Evolutionary conservation across 2,888 invertebrate species (phyloP).

Genomic region (Cephonodes hylas): DNA sequence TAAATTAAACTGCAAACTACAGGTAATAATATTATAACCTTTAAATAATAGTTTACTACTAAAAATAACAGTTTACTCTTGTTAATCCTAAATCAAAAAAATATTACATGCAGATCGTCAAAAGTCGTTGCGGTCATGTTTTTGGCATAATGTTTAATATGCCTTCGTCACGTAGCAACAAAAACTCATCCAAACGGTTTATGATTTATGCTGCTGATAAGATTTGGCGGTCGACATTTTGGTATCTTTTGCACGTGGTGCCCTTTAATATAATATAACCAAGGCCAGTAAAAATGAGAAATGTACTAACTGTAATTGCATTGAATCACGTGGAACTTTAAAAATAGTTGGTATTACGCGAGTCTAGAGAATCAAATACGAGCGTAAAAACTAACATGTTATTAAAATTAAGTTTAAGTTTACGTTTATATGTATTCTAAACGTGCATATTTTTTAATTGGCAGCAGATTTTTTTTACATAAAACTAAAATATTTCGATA

Average conservation of each 20-base stretch:
- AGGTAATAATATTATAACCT: too few relatives aligned
- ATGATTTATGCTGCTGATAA: neutral
- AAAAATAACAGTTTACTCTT: neutral
- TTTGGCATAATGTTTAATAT: neutral
- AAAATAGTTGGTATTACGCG: too few relatives aligned
- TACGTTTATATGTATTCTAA: too few relatives aligned
- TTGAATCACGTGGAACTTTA: too few relatives aligned
- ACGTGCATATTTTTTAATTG: too few relatives aligned
- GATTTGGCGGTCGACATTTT: neutral
- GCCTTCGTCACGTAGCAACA: conserved; percentile 1
- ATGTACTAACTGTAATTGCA: neutral
- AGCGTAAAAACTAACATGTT: too few relatives aligned
- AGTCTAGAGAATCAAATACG: too few relatives aligned
- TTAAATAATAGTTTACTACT: too few relatives aligned
- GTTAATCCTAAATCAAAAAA: neutral
- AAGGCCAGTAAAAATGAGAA: neutral
- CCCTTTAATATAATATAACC: neutral
- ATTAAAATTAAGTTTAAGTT: too few relatives aligned
- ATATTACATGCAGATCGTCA: neutral
- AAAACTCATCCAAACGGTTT: neutral
- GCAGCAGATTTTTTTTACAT: too few relatives aligned
- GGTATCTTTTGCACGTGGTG: neutral
- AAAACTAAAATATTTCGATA: too few relatives aligned
- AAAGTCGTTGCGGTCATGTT: neutral
- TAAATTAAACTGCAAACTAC: too few relatives aligned